Evolutionary conservation across 2,113 vertebrate species (phyloP), one percentile per base, ranked within the genome.

Genomic region (Elachura formosa): DNA sequence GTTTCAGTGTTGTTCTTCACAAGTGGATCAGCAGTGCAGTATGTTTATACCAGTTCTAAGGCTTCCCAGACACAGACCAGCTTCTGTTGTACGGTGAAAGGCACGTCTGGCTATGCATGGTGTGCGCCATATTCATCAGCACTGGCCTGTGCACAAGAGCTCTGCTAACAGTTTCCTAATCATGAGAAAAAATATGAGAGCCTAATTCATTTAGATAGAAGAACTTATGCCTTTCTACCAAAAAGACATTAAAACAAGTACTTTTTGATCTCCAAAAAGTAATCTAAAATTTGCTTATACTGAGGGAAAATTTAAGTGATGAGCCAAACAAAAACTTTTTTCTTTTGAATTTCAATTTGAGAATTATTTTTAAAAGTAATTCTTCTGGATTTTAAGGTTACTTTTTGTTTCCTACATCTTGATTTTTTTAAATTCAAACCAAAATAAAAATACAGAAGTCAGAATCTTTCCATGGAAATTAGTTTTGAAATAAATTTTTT

Each of bases 101-200:
- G 3, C 8, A 11, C 3, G 5, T 45, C 40, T 79, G 41, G 25
- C 49, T 46, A 7, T 7, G 6, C 41, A 29, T 4, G 1, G 9
- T 26, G 3, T 21, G 14, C 14, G 3, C 55, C 18, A 14, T 2
- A 1, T 10, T 3, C 5, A 12, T 18, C 13, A 17, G 19, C 16
- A 36, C 40, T 1, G 1, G 33, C 1, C 0, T 26, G 33, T 15
- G 12, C 2, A 1, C 19, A 11, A 16, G 45, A 66, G 9, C 34
- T 54, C 17, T 5, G n/a, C n/a, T n/a, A n/a, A 1, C 3, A 6
- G 14, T 14, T 66, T 62, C 25, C 52, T 54, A 36, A 58, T 12
- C 11, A 11, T 0, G 2, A 45, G 21, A 5, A 55, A 89, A 79
- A 76, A 16, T 25, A 41, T 7, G 3, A 11, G 4, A 71, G 4